Evolutionary conservation across 2,888 invertebrate species (phyloP).

Genomic region (Drosophila birchii): DNA sequence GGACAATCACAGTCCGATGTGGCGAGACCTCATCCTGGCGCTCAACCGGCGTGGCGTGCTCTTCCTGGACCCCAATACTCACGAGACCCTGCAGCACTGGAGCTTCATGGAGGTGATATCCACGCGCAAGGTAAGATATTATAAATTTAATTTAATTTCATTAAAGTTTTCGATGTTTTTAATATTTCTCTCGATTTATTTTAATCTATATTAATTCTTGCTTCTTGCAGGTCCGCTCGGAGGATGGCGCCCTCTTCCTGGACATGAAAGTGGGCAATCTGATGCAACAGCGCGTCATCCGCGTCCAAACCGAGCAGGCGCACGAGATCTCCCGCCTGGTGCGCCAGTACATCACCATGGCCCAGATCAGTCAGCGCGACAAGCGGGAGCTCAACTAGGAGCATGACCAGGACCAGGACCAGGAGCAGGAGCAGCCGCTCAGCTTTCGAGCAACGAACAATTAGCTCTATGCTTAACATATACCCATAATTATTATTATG

Average conservation of each 20-base stretch:
- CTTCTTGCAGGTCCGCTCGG: conserved; percentile 89
- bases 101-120: conserved; percentile 98
- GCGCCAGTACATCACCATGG: conserved; percentile 97
- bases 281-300: conserved; percentile 96
- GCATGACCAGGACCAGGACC: background rate
- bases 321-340: conserved; percentile 98
- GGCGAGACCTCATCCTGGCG: conserved; percentile 95
- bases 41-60: conserved; percentile 97
- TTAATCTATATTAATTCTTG: background rate
- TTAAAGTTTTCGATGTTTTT: no score
- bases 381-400: conserved; percentile 79
- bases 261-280: conserved; percentile 99
- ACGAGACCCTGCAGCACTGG: conserved; percentile 96
- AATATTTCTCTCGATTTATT: no score
- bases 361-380: conserved; percentile 86
- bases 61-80: conserved; percentile 95
- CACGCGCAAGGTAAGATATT: conserved; percentile 89
- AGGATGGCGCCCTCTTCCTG: conserved; percentile 95
- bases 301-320: conserved; percentile 98
- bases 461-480: conserved; percentile 16
- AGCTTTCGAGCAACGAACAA: conserved; percentile 46
- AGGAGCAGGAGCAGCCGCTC: background rate
- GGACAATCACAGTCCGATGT: conserved; percentile 86
- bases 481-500: conserved; percentile 37
- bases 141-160: no score